Evolutionary conservation across 2,113 vertebrate genomes (phyloP).

Genomic region (Gambusia affinis): DNA sequence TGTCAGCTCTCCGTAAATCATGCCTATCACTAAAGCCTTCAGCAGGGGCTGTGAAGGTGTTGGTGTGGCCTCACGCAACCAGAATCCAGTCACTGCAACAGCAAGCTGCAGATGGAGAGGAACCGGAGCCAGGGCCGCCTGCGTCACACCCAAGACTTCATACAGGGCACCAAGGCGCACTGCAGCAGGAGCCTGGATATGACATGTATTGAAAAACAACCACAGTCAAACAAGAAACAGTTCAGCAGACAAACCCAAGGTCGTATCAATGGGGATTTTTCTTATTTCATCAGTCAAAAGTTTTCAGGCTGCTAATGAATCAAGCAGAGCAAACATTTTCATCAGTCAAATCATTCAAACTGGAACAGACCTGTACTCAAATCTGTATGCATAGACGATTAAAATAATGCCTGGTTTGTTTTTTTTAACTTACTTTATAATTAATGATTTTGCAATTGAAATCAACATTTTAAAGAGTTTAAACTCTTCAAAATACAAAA

Average conservation of each 20-base stretch:
- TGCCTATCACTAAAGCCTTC: conserved; percentile 70
- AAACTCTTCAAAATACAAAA: too few species aligned
- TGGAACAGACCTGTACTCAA: too few species aligned
- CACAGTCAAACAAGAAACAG: too few species aligned
- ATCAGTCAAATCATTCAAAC: background rate
- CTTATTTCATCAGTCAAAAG: too few species aligned
- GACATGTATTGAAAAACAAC: background rate
- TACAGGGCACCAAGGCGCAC: conserved; percentile 60
- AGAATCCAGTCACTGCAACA: conserved; percentile 74
- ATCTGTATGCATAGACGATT: too few species aligned
- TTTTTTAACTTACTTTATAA: too few species aligned
- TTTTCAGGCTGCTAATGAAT: too few species aligned
- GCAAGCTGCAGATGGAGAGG: conserved; percentile 65
- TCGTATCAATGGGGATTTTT: too few species aligned
- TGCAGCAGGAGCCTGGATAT: conserved; percentile 45
- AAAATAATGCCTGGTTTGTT: too few species aligned
- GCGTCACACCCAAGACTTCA: conserved; percentile 65
- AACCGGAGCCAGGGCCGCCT: conserved; percentile 50
- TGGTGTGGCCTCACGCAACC: conserved; percentile 68
- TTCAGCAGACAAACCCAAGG: too few species aligned
- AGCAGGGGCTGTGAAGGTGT: conserved; percentile 51
- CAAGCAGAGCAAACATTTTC: background rate
- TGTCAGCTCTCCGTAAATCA: conserved; percentile 75
- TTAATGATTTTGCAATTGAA: too few species aligned
- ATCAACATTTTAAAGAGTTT: too few species aligned